A percentile compares a stretch with the other conserved stretches of the same genome.
These are phyloP conservation scores for Pammene fasciana DNA, from an alignment of 2,888 invertebrate genomes.

Conservation along the genomic window DNA sequence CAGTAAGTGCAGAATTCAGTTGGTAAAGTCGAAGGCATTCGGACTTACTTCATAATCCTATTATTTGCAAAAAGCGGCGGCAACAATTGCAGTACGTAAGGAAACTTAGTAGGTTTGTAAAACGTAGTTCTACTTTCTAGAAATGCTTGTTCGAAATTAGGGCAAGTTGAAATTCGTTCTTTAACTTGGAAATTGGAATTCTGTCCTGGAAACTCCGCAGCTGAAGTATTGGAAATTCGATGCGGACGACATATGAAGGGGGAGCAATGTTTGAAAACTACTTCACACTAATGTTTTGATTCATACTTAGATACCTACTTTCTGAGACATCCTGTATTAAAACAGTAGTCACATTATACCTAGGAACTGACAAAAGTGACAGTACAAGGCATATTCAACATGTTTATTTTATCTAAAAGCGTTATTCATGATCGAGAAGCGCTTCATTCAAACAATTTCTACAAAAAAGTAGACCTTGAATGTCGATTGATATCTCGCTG, in stretches of 20 bases:
- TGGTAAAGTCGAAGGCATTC: slow-evolving; percentile 56
- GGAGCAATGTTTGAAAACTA: neutral
- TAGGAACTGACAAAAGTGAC: too few species aligned
- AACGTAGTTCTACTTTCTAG: slow-evolving; percentile 49
- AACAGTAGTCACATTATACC: too few species aligned
- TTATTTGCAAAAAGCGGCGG: slow-evolving; percentile 54
- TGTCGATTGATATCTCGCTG: too few species aligned
- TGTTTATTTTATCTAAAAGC: too few species aligned
- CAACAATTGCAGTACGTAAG: slow-evolving; percentile 49
- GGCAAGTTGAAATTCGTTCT: slow-evolving; percentile 15
- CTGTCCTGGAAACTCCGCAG: slow-evolving; percentile 10
- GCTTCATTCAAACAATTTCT: too few species aligned
- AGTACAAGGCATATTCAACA: too few species aligned
- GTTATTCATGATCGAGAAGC: too few species aligned
- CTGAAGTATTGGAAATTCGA: slow-evolving; percentile 16
- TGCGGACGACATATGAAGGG: neutral
- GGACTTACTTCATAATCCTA: slow-evolving; percentile 58
- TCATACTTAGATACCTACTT: too few species aligned
- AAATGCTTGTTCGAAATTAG: slow-evolving; percentile 41
- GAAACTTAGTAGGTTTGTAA: slow-evolving; percentile 44
- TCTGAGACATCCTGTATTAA: too few species aligned
- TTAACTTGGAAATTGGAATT: slow-evolving; percentile 28
- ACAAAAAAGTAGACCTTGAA: too few species aligned
- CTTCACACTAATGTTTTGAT: neutral
- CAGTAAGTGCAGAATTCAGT: slow-evolving; percentile 36